Evolutionary conservation across 2,888 invertebrate genomes (phyloP).

Genomic region (Drosophila falleni): DNA sequence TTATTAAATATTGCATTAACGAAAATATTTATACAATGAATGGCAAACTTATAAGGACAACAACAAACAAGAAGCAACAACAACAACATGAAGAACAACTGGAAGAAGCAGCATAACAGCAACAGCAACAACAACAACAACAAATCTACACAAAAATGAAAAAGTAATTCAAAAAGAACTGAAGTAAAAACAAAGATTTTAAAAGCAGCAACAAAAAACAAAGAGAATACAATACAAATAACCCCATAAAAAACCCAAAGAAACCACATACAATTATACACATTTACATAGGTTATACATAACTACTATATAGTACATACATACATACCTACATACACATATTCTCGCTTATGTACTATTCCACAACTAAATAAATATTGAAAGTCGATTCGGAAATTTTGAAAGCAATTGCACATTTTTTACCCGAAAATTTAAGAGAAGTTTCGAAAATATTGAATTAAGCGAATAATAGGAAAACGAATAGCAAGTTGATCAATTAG

Average conservation of each 20-base stretch:
- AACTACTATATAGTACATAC: conserved; percentile 35
- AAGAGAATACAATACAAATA: conserved; percentile 55
- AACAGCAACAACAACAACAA: conserved; percentile 41
- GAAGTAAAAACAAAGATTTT: conserved; percentile 83
- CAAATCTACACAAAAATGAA: conserved; percentile 61
- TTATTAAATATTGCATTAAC: conserved; percentile 56
- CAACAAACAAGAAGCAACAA: conserved; percentile 16
- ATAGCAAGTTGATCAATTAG: conserved; percentile 37
- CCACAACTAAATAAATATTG: conserved; percentile 8
- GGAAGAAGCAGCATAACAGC: conserved; percentile 35
- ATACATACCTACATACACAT: conserved; percentile 29
- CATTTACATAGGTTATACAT: conserved; percentile 38
- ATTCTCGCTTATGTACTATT: conserved; percentile 22
- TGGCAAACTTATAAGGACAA: conserved; percentile 34
- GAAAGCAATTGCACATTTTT: conserved; percentile 36
- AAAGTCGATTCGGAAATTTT: conserved; percentile 11
- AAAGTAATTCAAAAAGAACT: conserved; percentile 81
- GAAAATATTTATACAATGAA: conserved; percentile 55
- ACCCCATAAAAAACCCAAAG: conserved; percentile 32
- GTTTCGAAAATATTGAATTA: conserved; percentile 10
- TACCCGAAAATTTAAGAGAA: conserved; percentile 21
- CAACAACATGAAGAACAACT: conserved; percentile 28
- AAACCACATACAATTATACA: conserved; percentile 28
- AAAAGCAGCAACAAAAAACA: conserved; percentile 77
- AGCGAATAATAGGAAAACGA: conserved; percentile 14